Evolutionary conservation across 1,140 invertebrate genomes (phyloP).

Genomic region (Pseudomyrmex sp.): DNA sequence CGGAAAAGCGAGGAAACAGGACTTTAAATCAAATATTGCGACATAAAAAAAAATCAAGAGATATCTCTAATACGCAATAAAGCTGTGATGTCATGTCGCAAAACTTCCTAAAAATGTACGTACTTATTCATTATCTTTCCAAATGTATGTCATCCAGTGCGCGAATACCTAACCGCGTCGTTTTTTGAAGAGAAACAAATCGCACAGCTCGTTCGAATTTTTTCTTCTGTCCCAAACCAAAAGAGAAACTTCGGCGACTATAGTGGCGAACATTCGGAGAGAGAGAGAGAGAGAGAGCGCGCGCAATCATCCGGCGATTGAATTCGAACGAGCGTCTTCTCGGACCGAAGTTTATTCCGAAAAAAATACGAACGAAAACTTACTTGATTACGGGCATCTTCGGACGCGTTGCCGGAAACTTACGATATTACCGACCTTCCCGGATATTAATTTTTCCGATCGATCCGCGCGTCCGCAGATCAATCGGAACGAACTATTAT

Average conservation of each 20-base stretch:
- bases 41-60: slow-evolving; percentile 9
- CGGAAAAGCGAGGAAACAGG: background rate
- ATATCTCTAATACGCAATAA: too few species aligned
- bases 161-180: too few species aligned
- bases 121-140: too few species aligned
- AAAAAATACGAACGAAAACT: slow-evolving; percentile 46
- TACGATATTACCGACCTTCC: slow-evolving; percentile 18
- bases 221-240: background rate
- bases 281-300: background rate
- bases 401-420: background rate
- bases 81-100: too few species aligned
- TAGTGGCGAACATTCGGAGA: background rate
- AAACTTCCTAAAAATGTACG: too few species aligned
- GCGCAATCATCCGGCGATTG: slow-evolving; percentile 30
- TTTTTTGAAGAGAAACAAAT: background rate
- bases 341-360: slow-evolving; percentile 18
- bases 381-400: slow-evolving; percentile 42
- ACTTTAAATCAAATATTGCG: slow-evolving; percentile 3
- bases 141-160: too few species aligned
- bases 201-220: too few species aligned
- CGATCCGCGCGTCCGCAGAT: background rate
- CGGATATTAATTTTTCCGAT: slow-evolving; percentile 37
- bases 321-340: slow-evolving; percentile 12
- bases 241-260: slow-evolving; percentile 19
- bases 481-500: background rate